These are phyloP conservation scores for Listronotus oregonensis DNA, from an alignment of 1,140 invertebrate genomes.

Conservation along the genomic window DNA sequence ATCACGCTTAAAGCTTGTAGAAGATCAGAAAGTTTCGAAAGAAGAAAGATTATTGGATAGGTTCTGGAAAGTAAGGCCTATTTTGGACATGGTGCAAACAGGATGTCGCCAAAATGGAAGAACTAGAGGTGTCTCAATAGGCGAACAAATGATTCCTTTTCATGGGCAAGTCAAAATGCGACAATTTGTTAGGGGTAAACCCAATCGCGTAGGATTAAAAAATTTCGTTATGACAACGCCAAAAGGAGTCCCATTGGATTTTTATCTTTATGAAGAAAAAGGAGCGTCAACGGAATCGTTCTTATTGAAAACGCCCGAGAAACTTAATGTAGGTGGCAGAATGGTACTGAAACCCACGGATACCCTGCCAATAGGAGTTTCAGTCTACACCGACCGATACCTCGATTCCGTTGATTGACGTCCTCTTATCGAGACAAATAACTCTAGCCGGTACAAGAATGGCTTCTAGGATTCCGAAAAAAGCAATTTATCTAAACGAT, in stretches of 20 bases:
- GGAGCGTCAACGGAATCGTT: background rate
- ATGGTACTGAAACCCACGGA: slow-evolving; percentile 34
- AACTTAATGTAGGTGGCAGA: slow-evolving; percentile 22
- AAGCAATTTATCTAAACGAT: slow-evolving; percentile 16
- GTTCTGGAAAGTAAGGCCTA: slow-evolving; percentile 14
- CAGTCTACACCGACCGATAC: slow-evolving; percentile 23
- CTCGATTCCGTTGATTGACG: slow-evolving; percentile 33
- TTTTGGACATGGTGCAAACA: slow-evolving; percentile 16
- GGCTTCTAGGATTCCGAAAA: slow-evolving; percentile 28
- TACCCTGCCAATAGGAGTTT: slow-evolving; percentile 21
- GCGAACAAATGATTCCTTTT: slow-evolving; percentile 19
- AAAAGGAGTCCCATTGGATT: no score
- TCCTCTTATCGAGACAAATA: slow-evolving; percentile 16
- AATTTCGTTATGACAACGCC: slow-evolving; percentile 29
- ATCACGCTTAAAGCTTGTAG: background rate
- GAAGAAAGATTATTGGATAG: background rate
- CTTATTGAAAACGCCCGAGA: background rate
- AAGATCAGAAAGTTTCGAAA: background rate
- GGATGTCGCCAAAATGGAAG: background rate
- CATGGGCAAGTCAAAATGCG: slow-evolving; percentile 15
- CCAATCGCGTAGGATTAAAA: slow-evolving; percentile 23
- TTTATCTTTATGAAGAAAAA: no score
- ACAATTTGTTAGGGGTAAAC: slow-evolving; percentile 12
- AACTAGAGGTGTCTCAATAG: slow-evolving; percentile 13
- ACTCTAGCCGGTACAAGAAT: no score